These are phyloP conservation scores for Mongoloraphidia duomilia DNA, from an alignment of 2,888 invertebrate genomes.

Conservation along the genomic window DNA sequence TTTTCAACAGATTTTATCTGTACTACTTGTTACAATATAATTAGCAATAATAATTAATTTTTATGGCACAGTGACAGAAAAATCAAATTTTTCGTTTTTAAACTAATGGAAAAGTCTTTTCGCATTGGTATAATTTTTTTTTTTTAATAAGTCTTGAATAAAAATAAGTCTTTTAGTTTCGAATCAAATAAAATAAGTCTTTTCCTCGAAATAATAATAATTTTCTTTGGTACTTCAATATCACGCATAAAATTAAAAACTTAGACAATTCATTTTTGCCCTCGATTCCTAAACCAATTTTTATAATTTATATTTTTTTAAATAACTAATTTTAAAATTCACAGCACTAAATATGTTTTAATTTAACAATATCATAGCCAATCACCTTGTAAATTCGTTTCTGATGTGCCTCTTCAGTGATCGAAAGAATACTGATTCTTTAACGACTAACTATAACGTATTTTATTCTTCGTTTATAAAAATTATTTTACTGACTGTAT, in stretches of 20 bases:
- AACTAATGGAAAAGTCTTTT: conserved; percentile 4
- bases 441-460: background rate
- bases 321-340: conserved; percentile 7
- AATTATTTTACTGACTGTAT: no score
- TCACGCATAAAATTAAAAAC: conserved; percentile 5
- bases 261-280: no score
- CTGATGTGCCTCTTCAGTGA: conserved; percentile 6
- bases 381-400: conserved; percentile 2
- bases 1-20: background rate
- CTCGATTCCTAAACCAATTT: no score
- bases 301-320: conserved; percentile 3
- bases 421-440: conserved; percentile 7
- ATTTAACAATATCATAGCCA: conserved; percentile 5
- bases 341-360: conserved; percentile 7
- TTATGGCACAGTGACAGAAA: conserved; percentile 6
- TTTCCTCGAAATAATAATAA: conserved; percentile 1
- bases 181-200: conserved; percentile 4
- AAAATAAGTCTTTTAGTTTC: conserved; percentile 4
- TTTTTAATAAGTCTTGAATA: conserved; percentile 1
- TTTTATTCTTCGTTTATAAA: no score
- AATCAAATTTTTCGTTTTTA: conserved; percentile 2
- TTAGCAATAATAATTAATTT: background rate
- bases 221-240: conserved; percentile 8
- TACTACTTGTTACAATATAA: background rate
- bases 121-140: background rate